These are phyloP conservation scores for Sporophila hypoxantha DNA, from an alignment of 2,113 vertebrate species.

Conservation along the genomic window DNA sequence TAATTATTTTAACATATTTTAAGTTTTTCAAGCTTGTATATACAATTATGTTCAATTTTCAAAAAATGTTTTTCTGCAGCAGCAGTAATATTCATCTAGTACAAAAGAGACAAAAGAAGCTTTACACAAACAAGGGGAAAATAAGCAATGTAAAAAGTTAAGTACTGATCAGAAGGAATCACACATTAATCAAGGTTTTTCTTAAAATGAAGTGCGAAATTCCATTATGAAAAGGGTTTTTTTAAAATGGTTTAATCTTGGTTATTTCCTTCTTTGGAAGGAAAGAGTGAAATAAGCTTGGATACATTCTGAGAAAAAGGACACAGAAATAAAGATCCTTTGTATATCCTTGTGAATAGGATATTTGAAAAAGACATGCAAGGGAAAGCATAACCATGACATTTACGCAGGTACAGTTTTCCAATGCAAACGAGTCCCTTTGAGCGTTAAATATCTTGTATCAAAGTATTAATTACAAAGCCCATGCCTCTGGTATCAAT, in stretches of 20 bases:
- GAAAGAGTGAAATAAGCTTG: background rate
- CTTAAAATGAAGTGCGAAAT: background rate
- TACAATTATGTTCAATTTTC: background rate
- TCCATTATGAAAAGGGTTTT: background rate
- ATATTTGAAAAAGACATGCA: background rate
- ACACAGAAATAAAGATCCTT: background rate
- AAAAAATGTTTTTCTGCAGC: background rate
- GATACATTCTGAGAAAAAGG: background rate
- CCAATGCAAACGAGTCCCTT: background rate
- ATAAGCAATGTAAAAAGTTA: background rate
- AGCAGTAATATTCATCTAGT: background rate
- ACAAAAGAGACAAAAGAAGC: background rate
- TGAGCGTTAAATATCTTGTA: background rate
- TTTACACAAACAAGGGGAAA: background rate
- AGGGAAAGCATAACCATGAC: background rate
- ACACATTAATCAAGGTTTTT: background rate
- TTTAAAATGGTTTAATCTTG: background rate
- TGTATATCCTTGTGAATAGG: background rate
- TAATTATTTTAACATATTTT: background rate
- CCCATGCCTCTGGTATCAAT: background rate
- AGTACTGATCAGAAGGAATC: background rate
- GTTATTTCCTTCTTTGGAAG: background rate
- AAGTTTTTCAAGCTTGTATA: background rate
- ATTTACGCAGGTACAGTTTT: background rate
- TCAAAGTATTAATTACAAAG: conserved; percentile 2